Evolutionary conservation across 2,888 invertebrate species (phyloP).

Genomic region (Agrenia bidenticulata): DNA sequence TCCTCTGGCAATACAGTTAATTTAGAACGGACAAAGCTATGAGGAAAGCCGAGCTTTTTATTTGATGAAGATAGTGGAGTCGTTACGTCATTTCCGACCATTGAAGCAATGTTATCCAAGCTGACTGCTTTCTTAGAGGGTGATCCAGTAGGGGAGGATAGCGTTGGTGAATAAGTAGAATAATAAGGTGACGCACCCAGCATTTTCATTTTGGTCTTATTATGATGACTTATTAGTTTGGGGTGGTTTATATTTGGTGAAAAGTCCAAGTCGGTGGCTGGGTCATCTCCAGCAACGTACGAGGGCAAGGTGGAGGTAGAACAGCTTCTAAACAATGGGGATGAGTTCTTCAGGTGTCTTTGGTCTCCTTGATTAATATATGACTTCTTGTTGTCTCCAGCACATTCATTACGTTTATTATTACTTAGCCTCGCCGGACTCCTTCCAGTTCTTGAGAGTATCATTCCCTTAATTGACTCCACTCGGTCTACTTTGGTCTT

Average conservation of each 20-base stretch:
- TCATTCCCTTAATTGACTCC: conserved; percentile 50
- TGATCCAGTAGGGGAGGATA: conserved; percentile 3
- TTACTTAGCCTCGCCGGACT: conserved; percentile 34
- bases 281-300: conserved; percentile 76
- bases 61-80: conserved; percentile 28
- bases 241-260: conserved; percentile 9
- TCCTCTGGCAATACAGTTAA: conserved; percentile 76
- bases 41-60: conserved; percentile 66
- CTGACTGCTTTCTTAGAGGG: conserved; percentile 65
- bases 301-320: conserved; percentile 73
- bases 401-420: conserved; percentile 11
- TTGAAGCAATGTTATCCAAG: conserved; percentile 68
- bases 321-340: conserved; percentile 69
- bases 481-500: conserved; percentile 47
- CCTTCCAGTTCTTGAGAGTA: conserved; percentile 36
- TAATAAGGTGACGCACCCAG: conserved; percentile 31
- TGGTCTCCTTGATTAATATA: conserved; percentile 14
- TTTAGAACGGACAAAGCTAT: conserved; percentile 74
- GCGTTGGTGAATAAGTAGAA: conserved; percentile 3
- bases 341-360: conserved; percentile 29
- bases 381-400: conserved; percentile 18
- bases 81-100: conserved; percentile 43
- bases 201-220: conserved; percentile 34
- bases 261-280: conserved; percentile 67
- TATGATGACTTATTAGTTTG: conserved; percentile 9